phyloP scores from a whole-genome alignment of 2,888 invertebrate genomes.

The Anagyrus pseudococci region DNA sequence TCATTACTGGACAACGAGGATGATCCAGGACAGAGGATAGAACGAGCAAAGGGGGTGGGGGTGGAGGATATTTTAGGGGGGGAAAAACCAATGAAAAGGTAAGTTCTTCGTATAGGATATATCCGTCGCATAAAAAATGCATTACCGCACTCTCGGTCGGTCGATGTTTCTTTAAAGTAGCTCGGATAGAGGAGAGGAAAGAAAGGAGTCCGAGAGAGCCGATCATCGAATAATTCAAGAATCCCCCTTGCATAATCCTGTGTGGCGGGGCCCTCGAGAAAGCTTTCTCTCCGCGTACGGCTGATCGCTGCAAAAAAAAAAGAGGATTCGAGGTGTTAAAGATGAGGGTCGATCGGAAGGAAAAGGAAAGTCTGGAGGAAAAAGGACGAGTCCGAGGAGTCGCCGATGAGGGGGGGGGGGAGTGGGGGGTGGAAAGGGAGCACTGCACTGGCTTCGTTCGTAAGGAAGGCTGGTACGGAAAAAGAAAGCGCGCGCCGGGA shows the following conservation, averaged over 20 bases:
- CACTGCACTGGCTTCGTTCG: too few species aligned
- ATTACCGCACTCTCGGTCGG: constrained; percentile 15
- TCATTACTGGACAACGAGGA: too few species aligned
- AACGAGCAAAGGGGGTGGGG: too few species aligned
- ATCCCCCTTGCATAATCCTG: constrained; percentile 12
- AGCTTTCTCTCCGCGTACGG: not conserved
- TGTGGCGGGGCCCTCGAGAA: not conserved
- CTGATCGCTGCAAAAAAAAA: too few species aligned
- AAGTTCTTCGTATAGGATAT: too few species aligned
- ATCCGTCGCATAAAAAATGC: constrained; percentile 16
- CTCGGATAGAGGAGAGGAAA: not conserved
- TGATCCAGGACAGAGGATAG: too few species aligned
- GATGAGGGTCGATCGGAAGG: too few species aligned
- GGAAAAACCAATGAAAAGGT: too few species aligned
- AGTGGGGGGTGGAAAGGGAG: not conserved
- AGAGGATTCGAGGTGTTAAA: too few species aligned
- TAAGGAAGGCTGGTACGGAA: not conserved
- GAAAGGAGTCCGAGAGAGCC: not conserved
- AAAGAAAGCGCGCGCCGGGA: constrained; percentile 4
- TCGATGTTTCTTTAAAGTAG: constrained; percentile 19
- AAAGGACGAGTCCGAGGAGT: not conserved
- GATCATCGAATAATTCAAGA: constrained; percentile 29
- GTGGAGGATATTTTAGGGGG: too few species aligned
- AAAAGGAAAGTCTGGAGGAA: not conserved
- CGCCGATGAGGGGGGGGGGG: not conserved